These are phyloP conservation scores for Ooceraea biroi DNA, from an alignment of 1,140 invertebrate species.

Conservation along the genomic window DNA sequence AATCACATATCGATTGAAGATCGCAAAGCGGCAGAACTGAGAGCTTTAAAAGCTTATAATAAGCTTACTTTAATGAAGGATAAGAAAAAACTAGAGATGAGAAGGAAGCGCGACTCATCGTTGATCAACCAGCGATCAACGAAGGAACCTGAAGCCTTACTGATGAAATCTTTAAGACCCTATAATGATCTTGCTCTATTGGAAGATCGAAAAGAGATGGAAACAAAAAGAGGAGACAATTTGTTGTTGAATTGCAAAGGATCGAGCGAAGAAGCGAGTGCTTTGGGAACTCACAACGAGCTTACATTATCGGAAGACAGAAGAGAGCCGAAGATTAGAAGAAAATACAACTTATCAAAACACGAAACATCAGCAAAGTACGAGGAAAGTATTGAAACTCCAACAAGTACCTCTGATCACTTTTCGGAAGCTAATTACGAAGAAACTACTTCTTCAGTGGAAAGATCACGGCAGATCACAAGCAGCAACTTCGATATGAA, in stretches of 20 bases:
- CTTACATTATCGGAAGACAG: constrained; percentile 10
- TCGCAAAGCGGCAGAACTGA: constrained; percentile 45
- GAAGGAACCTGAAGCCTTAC: background rate
- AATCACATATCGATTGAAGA: constrained; percentile 25
- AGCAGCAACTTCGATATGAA: background rate
- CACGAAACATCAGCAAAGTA: background rate
- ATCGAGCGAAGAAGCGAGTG: background rate
- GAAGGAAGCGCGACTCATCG: background rate
- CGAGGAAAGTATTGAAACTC: background rate
- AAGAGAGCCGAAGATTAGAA: background rate
- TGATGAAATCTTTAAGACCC: background rate
- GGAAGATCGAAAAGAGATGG: background rate
- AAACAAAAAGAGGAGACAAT: background rate
- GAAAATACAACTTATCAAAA: background rate
- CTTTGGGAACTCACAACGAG: constrained; percentile 34
- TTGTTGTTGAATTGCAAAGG: background rate
- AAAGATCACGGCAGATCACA: background rate
- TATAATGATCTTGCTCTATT: background rate
- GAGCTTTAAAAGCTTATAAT: constrained; percentile 57
- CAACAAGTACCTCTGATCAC: constrained; percentile 2
- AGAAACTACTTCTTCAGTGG: too few relatives aligned
- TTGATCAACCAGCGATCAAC: background rate
- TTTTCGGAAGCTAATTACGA: background rate
- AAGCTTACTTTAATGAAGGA: constrained; percentile 55
- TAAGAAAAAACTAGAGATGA: constrained; percentile 50